Evolutionary conservation across 2,113 vertebrate genomes (phyloP), one percentile per base, ranked within the genome.

Genomic region (Zosterops borbonicus): DNA sequence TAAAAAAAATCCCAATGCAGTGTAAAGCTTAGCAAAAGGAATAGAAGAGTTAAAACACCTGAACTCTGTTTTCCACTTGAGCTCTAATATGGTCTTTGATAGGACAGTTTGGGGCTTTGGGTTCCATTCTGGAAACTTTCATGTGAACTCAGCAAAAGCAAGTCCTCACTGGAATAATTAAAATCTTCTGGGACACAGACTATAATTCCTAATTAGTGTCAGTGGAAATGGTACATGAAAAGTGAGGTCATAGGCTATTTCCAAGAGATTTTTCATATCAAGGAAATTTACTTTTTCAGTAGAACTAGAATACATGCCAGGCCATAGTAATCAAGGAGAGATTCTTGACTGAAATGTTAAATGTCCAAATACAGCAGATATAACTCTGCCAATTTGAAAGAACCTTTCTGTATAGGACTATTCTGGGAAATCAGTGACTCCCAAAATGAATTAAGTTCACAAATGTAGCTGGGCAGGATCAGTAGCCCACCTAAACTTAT

Each of bases 181-280:
- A 35, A 83, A 37, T 78, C 75, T 75, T 67, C 23, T 47, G 88
- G 71, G 79, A 85, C 33, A 63, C 7, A 90, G 68, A 33, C 46
- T 69, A 10, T 78, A 84, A 83, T 87, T 88, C 58, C 56, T 94
- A 87, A 81, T 87, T 94, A 90, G 60, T 62, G 42, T 89, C 83
- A 80, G 33, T 78, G 79, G 71, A 97, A 87, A 47, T 87, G n/a
- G n/a, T 71, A 82, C 56, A 71, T 71, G 64, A 89, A 85, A 92
- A 44, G 37, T 13, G 41, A 88, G 90, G 85, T 94, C 73, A 78
- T 20, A 85, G 46, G 58, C 50, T 85, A 60, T 78, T 87, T 95
- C 50, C 53, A 80, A 62, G 62, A 65, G 31, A 7, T 41, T 87
- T 92, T 90, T 46, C 59, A 23, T 63, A 77, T 50, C 3, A 59